Base-by-base conservation (phyloP, 2,113 vertebrate genomes). In the Murina feae region DNA sequence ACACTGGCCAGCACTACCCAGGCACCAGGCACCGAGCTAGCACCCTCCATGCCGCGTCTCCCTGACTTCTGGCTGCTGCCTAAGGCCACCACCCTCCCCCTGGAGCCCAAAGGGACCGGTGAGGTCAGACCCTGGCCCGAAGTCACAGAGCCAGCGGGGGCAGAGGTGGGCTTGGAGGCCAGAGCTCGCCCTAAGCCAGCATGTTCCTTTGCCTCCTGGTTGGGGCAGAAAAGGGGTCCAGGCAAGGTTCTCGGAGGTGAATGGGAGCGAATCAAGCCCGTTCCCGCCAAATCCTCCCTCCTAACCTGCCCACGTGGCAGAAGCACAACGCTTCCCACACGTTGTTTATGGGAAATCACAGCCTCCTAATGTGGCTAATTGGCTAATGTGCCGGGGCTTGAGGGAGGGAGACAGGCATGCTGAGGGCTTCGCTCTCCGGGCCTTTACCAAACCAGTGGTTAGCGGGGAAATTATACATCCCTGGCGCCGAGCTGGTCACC, bases 351-450 rank as follows among this genome's bases (percentile, higher is more conserved):
- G 83, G 55, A 82, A 89, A 72, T 93, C 76, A 90, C 17, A 95
- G 95, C 65, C 83, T 75, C 71, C 93, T 71, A 82, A 30, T 94
- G 23, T 74, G 66, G 68, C 37, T 94, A 89, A 95, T 90, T 92
- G 93, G 35, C 95, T 86, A 37, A 5, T 53, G 0, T 69, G 6
- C 95, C 35, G 66, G 89, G 93, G 86, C 53, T 1, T 42, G 89
- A 95, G 81, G 89, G 14, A 95, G 72, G 68, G 71, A 96, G 69
- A 69, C 44, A 55, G 90, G 95, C 32, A 18, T 1, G 0, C 93
- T 21, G 88, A 9, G 53, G 86, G 55, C 92, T 92, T 93, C 94
- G 97, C 94, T 88, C 97, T 94, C 55, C 37, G 18, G 83, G 89
- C 49, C 95, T 32, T 55, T 86, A 94, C 94, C 95, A 89, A 95